Percentiles rank a stretch among this genome's conserved stretches.
Conservation (phyloP, 2,797 vertebrate species). For the Astyanax mexicanus region DNA sequence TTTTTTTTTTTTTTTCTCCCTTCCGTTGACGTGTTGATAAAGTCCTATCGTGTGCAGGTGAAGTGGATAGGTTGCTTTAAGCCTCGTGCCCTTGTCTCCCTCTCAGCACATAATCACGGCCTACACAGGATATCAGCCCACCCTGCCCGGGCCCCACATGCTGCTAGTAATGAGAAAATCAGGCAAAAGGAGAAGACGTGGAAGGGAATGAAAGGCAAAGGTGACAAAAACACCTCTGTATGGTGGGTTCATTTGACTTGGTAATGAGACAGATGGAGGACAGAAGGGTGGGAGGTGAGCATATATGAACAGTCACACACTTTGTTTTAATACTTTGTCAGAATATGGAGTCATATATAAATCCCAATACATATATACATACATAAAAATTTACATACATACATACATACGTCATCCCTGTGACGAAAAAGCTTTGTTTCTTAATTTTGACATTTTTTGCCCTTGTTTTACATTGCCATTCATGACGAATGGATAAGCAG, state of each 20-base stretch:
- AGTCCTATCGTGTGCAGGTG: constrained; percentile 20
- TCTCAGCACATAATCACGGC: constrained; percentile 50
- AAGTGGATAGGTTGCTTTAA: constrained; percentile 32
- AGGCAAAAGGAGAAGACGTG: constrained; percentile 26
- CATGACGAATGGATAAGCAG: no score
- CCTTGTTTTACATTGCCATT: no score
- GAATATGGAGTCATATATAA: background rate
- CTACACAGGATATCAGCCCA: constrained; percentile 31
- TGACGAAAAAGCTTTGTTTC: no score
- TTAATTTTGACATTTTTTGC: no score
- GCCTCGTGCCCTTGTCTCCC: constrained; percentile 35
- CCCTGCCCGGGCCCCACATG: background rate
- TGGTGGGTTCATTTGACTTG: constrained; percentile 43
- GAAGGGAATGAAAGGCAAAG: constrained; percentile 36
- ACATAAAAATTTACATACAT: no score
- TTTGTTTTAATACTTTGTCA: background rate
- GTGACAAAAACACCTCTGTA: constrained; percentile 21
- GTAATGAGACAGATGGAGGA: constrained; percentile 24
- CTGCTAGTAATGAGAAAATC: constrained; percentile 45
- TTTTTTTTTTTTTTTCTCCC: background rate
- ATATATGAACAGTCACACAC: background rate
- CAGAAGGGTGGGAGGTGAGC: constrained; percentile 23
- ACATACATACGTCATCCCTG: no score
- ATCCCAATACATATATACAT: no score
- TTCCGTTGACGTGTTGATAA: no score